These are phyloP conservation scores for Nannoperca obscura DNA, from an alignment of 2,797 vertebrate genomes.

Conservation along the genomic window DNA sequence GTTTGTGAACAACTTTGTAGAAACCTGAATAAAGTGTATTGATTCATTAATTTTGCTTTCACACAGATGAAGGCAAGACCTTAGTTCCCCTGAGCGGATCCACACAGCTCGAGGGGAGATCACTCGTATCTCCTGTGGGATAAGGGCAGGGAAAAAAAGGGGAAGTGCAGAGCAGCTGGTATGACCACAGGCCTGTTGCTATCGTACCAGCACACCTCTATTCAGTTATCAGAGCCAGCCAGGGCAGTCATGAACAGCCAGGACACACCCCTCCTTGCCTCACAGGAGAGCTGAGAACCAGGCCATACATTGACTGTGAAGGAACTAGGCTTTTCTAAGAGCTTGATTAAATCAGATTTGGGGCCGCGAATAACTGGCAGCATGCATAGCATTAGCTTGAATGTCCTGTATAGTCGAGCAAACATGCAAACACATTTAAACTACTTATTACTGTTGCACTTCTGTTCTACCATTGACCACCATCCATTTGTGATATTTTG, in stretches of 20 bases:
- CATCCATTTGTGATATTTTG: not conserved
- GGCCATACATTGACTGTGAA: slow-evolving; percentile 10
- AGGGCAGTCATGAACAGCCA: slow-evolving; percentile 13
- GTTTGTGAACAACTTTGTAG: not conserved
- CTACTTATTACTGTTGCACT: not conserved
- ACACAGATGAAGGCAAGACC: slow-evolving; percentile 1
- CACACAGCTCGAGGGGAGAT: not conserved
- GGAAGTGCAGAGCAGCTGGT: slow-evolving; percentile 54
- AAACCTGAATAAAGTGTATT: not conserved
- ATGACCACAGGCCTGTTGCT: slow-evolving; percentile 14
- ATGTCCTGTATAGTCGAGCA: not conserved
- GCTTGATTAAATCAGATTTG: slow-evolving; percentile 30
- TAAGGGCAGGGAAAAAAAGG: slow-evolving; percentile 33
- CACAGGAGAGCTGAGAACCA: not conserved
- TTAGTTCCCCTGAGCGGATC: not conserved
- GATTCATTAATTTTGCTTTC: slow-evolving; percentile 15
- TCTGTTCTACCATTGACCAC: not conserved
- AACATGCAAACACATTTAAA: slow-evolving; percentile 20
- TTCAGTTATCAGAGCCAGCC: slow-evolving; percentile 34
- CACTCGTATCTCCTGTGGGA: not conserved
- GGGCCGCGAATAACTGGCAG: not conserved
- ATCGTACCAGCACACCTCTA: slow-evolving; percentile 37
- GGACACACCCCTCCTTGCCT: too few species aligned
- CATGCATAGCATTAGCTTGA: slow-evolving; percentile 22
- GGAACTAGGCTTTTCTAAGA: not conserved